Percentiles rank a stretch among this genome's conserved stretches.
These are phyloP conservation scores for Theocolax elegans DNA, from an alignment of 1,140 invertebrate species.

Conservation along the genomic window DNA sequence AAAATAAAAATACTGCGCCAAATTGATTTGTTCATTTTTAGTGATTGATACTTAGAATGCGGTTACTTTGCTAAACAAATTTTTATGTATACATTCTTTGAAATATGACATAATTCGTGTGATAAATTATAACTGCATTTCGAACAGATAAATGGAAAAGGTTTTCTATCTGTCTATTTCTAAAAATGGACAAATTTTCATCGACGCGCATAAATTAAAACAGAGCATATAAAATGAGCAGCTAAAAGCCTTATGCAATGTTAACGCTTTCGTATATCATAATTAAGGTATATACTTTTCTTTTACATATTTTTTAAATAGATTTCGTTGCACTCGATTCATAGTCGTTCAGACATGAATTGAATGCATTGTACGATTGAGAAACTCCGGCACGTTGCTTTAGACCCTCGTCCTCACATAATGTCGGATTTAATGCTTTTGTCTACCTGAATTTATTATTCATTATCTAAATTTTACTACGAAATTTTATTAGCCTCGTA, in stretches of 20 bases:
- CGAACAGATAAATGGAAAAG: no score
- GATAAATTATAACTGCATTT: no score
- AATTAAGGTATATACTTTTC: neutral
- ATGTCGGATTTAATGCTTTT: neutral
- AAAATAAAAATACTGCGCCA: no score
- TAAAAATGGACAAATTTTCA: no score
- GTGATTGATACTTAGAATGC: no score
- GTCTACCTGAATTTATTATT: neutral
- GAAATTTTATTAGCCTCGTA: no score
- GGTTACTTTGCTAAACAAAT: no score
- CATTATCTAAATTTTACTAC: neutral
- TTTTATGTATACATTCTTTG: no score
- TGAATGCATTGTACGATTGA: neutral
- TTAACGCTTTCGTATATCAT: neutral
- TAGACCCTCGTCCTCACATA: neutral
- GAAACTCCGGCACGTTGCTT: slow-evolving; percentile 2
- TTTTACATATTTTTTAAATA: slow-evolving; percentile 6
- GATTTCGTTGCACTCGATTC: neutral
- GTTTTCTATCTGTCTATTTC: no score
- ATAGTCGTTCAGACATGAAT: neutral
- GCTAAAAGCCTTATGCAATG: slow-evolving; percentile 3
- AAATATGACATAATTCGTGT: no score
- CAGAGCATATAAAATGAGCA: slow-evolving; percentile 14
- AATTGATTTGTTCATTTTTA: no score
- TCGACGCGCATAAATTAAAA: neutral